A percentile compares a stretch with the other conserved stretches of the same genome.
These are phyloP conservation scores for Porites lutea DNA, from an alignment of 64 coral and sea anemone genomes.

Conservation along the genomic window DNA sequence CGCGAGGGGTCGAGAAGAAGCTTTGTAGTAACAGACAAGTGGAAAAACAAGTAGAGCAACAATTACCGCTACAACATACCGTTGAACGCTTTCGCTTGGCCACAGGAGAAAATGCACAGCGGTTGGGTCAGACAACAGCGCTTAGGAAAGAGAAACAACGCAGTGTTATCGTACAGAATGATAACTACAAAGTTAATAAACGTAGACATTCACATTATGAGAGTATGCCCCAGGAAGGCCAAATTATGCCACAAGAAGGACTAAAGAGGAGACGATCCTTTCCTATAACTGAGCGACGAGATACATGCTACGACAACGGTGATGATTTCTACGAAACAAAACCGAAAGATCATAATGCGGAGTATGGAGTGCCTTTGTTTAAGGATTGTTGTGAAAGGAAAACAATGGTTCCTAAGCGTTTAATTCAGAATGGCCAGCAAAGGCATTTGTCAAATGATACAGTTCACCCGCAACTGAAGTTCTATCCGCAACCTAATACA, in stretches of 20 bases:
- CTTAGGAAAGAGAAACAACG: neutral
- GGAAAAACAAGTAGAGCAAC: neutral
- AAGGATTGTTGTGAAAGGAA: neutral
- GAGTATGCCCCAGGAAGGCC: neutral
- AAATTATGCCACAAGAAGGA: neutral
- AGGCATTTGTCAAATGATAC: neutral
- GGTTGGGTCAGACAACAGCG: neutral
- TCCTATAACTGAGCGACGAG: neutral
- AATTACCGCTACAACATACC: neutral
- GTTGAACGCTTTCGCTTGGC: neutral
- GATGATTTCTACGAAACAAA: neutral
- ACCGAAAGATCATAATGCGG: neutral
- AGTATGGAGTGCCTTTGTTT: neutral
- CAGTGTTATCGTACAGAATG: neutral
- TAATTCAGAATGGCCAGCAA: neutral
- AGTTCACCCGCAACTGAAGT: neutral
- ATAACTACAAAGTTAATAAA: neutral
- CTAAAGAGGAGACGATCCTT: neutral
- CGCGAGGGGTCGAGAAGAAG: neutral
- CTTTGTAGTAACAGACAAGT: neutral
- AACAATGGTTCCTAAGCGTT: neutral
- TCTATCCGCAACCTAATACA: neutral
- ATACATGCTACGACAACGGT: neutral
- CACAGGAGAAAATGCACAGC: neutral
- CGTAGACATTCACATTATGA: neutral